Conservation (phyloP, 2,888 invertebrate species). For the Girardia tigrina region DNA sequence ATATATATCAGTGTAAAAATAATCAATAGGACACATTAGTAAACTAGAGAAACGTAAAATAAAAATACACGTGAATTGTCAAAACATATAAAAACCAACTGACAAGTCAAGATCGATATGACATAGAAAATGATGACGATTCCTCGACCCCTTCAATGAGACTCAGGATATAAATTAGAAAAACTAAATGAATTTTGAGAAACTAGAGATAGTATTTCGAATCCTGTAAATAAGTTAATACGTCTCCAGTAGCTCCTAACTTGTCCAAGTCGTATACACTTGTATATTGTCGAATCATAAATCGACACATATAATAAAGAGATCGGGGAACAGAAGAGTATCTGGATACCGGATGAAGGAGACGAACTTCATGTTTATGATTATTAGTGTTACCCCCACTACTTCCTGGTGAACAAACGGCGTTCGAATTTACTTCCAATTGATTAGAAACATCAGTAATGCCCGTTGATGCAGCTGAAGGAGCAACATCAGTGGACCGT, state of each 20-base stretch:
- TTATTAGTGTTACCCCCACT: background rate
- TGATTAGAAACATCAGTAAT: background rate
- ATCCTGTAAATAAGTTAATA: conserved; percentile 15
- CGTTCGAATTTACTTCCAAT: background rate
- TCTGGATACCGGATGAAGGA: conserved; percentile 27
- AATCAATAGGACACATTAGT: background rate
- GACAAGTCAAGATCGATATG: background rate
- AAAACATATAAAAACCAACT: conserved; percentile 5
- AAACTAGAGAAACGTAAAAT: conserved; percentile 15
- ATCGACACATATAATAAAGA: conserved; percentile 31
- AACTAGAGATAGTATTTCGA: background rate
- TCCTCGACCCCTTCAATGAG: background rate
- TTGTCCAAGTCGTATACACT: conserved; percentile 1
- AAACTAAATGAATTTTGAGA: background rate
- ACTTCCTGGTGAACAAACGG: background rate
- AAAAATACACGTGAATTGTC: background rate
- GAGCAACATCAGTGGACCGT: conserved; percentile 26
- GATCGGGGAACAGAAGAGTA: conserved; percentile 25
- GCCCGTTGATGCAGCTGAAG: background rate
- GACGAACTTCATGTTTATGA: conserved; percentile 29
- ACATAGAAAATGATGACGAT: conserved; percentile 1
- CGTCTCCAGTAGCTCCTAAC: conserved; percentile 10
- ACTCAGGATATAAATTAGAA: background rate
- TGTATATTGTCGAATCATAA: conserved; percentile 29
- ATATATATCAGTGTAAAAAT: background rate